phyloP scores from a whole-genome alignment of 2,797 vertebrate genomes.

The Phalloptychus januarius region DNA sequence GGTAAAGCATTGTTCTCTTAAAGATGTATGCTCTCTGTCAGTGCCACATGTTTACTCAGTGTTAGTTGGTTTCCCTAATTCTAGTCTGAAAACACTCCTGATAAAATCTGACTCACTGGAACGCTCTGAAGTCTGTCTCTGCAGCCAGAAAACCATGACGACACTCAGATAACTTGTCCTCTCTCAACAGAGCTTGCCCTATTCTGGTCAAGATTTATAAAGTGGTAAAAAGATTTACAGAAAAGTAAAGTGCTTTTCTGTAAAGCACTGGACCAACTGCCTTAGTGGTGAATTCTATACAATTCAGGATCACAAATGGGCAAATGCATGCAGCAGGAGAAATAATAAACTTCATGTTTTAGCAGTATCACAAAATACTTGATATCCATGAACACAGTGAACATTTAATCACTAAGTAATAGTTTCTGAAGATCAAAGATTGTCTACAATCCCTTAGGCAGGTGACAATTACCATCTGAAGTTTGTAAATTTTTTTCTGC shows the following conservation, averaged over 20 bases:
- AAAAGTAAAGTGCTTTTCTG: too few species aligned
- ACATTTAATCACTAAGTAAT: neutral
- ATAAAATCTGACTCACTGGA: slow-evolving; percentile 43
- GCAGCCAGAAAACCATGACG: slow-evolving; percentile 17
- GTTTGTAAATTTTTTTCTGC: neutral
- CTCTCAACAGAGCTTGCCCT: slow-evolving; percentile 19
- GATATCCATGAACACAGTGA: neutral
- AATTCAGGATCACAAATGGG: neutral
- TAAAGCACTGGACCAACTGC: too few species aligned
- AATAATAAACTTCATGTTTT: neutral
- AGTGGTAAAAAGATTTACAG: slow-evolving; percentile 37
- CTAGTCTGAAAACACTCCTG: slow-evolving; percentile 14
- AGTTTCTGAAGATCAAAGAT: neutral
- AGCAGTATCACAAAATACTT: neutral
- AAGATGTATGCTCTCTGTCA: slow-evolving; percentile 18
- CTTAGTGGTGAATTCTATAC: slow-evolving; percentile 6
- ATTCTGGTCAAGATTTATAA: slow-evolving; percentile 30
- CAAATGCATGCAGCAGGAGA: neutral
- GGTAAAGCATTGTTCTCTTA: neutral
- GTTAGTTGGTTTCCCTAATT: slow-evolving; percentile 15
- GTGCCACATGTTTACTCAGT: slow-evolving; percentile 27
- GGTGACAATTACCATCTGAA: neutral
- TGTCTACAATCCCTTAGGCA: neutral
- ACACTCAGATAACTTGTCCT: slow-evolving; percentile 9
- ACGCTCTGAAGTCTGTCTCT: neutral